Base-by-base conservation (phyloP, 2,797 vertebrate species). In the Hirundo rustica region DNA sequence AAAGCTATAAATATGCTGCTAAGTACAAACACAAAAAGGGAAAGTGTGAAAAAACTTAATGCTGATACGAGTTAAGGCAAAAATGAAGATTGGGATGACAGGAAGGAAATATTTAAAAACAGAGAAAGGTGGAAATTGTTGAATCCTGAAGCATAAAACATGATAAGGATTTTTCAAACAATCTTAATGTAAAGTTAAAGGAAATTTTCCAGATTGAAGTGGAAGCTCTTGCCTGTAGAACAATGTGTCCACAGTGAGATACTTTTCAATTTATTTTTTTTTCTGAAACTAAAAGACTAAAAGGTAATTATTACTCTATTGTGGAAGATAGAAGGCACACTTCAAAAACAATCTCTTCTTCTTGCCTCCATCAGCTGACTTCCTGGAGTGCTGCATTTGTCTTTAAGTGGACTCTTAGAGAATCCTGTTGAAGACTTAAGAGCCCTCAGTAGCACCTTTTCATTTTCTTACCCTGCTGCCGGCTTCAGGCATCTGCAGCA, bases 331-430 rank as follows among this genome's bases (percentile, higher is more conserved):
- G 2, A 72, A 85, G 62, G 30, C 80, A 54, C 53, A 47, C 75
- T 88, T 95, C 67, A 82, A 75, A 94, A 74, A 1, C 47, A 75
- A 14, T 32, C 73, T 95, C 66, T 20, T 80, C 75, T 84, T 91
- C 81, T 94, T 85, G 36, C 57, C 84, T 86, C 16, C 50, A 76
- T 76, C 88, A 96, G 47, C 83, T 85, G 82, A 94, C 91, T 96
- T 96, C 86, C 95, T 89, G 85, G 75, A 97, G 88, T 92, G 89
- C 64, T 95, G 78, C 82, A 92, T 96, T 93, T 77, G 48, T 57
- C 87, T 95, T 47, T 79, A 91, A 96, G 95, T 85, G 65, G 80
- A 70, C 88, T 88, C 77, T 60, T 45, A 48, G 47, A 90, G 78
- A 85, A 89, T 85, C 50, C 66, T 6, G 1, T 50, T 14, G 57